Percentiles rank a stretch among this genome's conserved stretches.
Evolutionary conservation across 2,888 invertebrate species (phyloP).

Genomic region (Oscheius onirici): DNA sequence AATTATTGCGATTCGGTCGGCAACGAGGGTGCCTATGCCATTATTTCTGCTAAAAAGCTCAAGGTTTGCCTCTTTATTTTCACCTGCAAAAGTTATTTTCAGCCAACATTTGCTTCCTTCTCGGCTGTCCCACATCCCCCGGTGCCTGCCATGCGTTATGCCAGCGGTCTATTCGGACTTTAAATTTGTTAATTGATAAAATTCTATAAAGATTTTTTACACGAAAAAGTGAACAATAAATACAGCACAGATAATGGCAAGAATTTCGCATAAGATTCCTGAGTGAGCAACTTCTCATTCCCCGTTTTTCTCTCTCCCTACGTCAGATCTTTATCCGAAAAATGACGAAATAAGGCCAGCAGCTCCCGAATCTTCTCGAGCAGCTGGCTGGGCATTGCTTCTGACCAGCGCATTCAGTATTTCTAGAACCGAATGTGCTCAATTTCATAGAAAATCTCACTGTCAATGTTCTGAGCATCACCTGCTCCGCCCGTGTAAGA

Average conservation of each 20-base stretch:
- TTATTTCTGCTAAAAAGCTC: slow-evolving; percentile 80
- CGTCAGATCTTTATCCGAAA: slow-evolving; percentile 37
- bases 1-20: slow-evolving; percentile 96
- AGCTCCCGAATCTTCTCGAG: slow-evolving; percentile 39
- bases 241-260: slow-evolving; percentile 6
- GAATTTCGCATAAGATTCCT: not conserved
- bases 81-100: slow-evolving; percentile 77
- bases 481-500: slow-evolving; percentile 3
- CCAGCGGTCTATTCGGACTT: slow-evolving; percentile 31
- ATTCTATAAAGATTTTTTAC: not conserved
- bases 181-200: not conserved
- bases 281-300: slow-evolving; percentile 1
- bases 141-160: slow-evolving; percentile 68
- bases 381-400: slow-evolving; percentile 47
- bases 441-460: too few relatives aligned
- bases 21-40: slow-evolving; percentile 97
- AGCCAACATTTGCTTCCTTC: slow-evolving; percentile 89
- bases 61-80: slow-evolving; percentile 31
- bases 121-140: slow-evolving; percentile 82
- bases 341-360: slow-evolving; percentile 47
- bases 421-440: slow-evolving; percentile 39
- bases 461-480: slow-evolving; percentile 31
- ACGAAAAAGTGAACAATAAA: not conserved
- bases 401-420: slow-evolving; percentile 50
- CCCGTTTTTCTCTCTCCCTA: not conserved